Evolutionary conservation across 1,140 invertebrate species (phyloP).

Genomic region (Eriosoma lanigerum): DNA sequence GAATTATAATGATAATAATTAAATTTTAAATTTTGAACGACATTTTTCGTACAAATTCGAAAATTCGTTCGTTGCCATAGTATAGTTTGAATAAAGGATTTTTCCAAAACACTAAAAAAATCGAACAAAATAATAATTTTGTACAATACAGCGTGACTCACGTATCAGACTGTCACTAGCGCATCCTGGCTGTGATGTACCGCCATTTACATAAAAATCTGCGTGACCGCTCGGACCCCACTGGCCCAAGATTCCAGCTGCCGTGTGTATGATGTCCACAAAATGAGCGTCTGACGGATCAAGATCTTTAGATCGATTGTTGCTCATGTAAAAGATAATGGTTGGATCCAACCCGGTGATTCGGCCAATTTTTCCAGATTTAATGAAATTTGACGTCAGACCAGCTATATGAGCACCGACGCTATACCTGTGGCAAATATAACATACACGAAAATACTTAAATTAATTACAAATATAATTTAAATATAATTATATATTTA

Average conservation of each 20-base stretch:
- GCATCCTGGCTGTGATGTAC: constrained; percentile 83
- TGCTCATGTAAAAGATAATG: constrained; percentile 76
- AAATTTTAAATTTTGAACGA: too few species aligned
- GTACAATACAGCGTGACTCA: constrained; percentile 64
- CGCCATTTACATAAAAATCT: constrained; percentile 89
- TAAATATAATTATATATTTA: too few species aligned
- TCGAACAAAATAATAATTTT: too few species aligned
- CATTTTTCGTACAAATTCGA: too few species aligned
- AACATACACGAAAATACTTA: too few species aligned
- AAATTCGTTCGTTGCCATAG: too few species aligned
- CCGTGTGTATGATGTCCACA: constrained; percentile 86
- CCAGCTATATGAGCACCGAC: constrained; percentile 84
- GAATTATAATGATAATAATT: too few species aligned
- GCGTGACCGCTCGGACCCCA: constrained; percentile 85
- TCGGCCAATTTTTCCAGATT: constrained; percentile 66
- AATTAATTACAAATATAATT: too few species aligned
- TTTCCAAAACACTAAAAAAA: too few species aligned
- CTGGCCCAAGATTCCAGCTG: constrained; percentile 79
- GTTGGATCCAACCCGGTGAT: constrained; percentile 83
- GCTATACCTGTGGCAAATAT: constrained; percentile 62
- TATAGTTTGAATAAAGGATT: too few species aligned
- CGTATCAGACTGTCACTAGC: constrained; percentile 75
- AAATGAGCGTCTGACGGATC: constrained; percentile 82
- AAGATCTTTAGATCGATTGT: constrained; percentile 76
- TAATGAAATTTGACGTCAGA: constrained; percentile 74